phyloP scores from a whole-genome alignment of 2,113 vertebrate species.

The Strix aluco region DNA sequence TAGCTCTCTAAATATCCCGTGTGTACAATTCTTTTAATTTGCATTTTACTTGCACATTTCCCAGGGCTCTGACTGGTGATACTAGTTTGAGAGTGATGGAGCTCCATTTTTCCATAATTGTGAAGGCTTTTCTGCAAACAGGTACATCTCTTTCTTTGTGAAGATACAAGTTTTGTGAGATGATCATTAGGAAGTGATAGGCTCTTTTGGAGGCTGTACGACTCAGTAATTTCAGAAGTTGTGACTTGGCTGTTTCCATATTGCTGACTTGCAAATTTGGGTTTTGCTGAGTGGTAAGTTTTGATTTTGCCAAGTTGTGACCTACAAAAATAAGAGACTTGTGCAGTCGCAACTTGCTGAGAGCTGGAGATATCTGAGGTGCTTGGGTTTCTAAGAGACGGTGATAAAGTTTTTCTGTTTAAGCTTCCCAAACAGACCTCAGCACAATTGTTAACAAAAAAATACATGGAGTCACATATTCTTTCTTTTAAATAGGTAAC shows the following conservation, averaged over 20 bases:
- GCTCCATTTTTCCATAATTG: neutral
- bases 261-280: neutral
- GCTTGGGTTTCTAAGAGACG: neutral
- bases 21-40: neutral
- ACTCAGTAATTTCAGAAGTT: neutral
- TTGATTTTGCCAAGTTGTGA: slow-evolving; percentile 3
- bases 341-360: neutral
- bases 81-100: neutral
- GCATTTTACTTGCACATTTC: neutral
- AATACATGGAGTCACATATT: neutral
- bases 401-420: neutral
- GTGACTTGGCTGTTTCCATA: slow-evolving; percentile 1
- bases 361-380: neutral
- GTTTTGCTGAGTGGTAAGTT: neutral
- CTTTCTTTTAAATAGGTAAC: neutral
- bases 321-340: neutral
- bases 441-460: neutral
- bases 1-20: neutral
- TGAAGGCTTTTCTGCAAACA: neutral
- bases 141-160: neutral
- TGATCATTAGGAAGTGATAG: neutral
- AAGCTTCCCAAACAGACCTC: neutral
- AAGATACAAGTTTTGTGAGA: neutral
- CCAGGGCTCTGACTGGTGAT: neutral
- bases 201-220: neutral